Evolutionary conservation across 2,888 invertebrate species (phyloP).

Genomic region (Phortica magna): DNA sequence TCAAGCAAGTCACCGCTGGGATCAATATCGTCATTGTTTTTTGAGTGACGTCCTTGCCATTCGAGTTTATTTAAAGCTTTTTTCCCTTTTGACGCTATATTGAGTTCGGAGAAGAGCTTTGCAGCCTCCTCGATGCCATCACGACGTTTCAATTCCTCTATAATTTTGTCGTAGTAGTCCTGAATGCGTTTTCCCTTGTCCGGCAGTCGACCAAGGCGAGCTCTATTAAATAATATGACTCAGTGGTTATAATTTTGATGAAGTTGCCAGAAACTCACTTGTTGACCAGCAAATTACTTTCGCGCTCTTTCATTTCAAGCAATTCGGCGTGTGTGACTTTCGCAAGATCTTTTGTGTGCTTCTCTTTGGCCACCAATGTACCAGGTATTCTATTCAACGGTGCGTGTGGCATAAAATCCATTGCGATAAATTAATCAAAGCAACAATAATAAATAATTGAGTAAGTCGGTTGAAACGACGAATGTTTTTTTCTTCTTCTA

Average conservation of each 20-base stretch:
- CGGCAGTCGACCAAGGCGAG: slow-evolving; percentile 65
- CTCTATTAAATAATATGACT: slow-evolving; percentile 52
- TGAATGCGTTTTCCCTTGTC: slow-evolving; percentile 76
- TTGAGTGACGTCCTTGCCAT: slow-evolving; percentile 66
- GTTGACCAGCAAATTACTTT: slow-evolving; percentile 69
- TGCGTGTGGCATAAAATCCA: slow-evolving; percentile 51
- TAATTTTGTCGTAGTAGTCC: slow-evolving; percentile 68
- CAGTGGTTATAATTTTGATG: no score
- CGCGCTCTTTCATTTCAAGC: slow-evolving; percentile 73
- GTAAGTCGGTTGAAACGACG: no score
- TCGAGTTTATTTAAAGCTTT: slow-evolving; percentile 69
- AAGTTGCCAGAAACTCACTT: slow-evolving; percentile 68
- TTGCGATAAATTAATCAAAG: not conserved
- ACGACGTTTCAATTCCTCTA: slow-evolving; percentile 68
- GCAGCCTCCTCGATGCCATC: slow-evolving; percentile 71
- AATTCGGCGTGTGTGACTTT: slow-evolving; percentile 66
- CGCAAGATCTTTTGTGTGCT: slow-evolving; percentile 65
- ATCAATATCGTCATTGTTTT: slow-evolving; percentile 37
- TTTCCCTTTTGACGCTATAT: slow-evolving; percentile 71
- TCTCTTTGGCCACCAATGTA: slow-evolving; percentile 63
- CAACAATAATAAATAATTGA: no score
- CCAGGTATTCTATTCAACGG: slow-evolving; percentile 65
- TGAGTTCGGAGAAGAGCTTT: slow-evolving; percentile 71
- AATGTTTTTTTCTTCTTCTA: not conserved
- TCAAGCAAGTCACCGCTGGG: slow-evolving; percentile 66